A percentile compares a stretch with the other conserved stretches of the same genome.
phyloP scores from a whole-genome alignment of 35 echinoderm and acorn worm species.

The Heliocidaris tuberculata region DNA sequence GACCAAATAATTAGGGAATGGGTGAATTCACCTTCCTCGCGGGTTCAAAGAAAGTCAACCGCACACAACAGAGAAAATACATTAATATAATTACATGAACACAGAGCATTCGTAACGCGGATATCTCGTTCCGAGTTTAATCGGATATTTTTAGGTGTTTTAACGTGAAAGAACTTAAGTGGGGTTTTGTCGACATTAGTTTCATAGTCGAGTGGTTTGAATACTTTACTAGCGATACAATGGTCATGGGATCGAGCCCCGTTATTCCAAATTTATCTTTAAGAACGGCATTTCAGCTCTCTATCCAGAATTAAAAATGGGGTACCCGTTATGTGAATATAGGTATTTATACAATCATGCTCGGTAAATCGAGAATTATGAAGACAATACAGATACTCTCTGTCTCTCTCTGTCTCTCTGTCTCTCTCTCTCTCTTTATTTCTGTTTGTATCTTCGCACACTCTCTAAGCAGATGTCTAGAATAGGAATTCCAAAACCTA shows the following conservation, averaged over 20 bases:
- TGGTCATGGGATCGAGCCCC: too few species aligned
- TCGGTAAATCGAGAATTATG: too few species aligned
- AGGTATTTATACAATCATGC: too few species aligned
- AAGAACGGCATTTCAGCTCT: too few species aligned
- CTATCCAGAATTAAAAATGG: too few species aligned
- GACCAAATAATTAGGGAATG: slow-evolving; percentile 11
- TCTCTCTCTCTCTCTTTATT: background rate
- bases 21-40: background rate
- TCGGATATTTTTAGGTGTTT: background rate
- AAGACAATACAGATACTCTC: background rate
- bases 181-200: too few species aligned
- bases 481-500: background rate
- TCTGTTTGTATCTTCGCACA: background rate
- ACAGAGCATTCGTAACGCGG: background rate
- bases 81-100: background rate
- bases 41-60: slow-evolving; percentile 7
- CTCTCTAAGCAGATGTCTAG: slow-evolving; percentile 14
- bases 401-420: background rate
- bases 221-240: too few species aligned
- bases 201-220: too few species aligned
- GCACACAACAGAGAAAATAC: background rate
- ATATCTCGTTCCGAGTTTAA: background rate
- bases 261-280: too few species aligned
- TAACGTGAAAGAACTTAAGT: background rate
- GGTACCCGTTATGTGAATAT: too few species aligned